Evolutionary conservation across 1,140 invertebrate species (phyloP).

Genomic region (Chlorops oryzae): DNA sequence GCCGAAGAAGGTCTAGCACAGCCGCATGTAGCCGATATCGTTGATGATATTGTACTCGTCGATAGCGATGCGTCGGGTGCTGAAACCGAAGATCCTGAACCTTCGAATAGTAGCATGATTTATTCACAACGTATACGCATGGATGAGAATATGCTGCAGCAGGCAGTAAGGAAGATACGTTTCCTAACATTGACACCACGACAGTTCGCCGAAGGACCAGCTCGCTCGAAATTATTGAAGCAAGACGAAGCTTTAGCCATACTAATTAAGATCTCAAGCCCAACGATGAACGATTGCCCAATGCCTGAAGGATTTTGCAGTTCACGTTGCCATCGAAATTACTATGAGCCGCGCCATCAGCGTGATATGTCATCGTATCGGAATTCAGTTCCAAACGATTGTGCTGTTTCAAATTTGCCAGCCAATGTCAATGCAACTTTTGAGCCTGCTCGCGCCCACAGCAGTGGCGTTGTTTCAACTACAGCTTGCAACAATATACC

Average conservation of each 20-base stretch:
- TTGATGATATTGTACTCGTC: slow-evolving; percentile 29
- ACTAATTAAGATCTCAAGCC: slow-evolving; percentile 72
- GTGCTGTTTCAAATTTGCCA: no score
- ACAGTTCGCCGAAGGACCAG: slow-evolving; percentile 74
- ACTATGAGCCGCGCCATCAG: slow-evolving; percentile 32
- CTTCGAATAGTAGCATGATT: slow-evolving; percentile 36
- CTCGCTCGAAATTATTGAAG: slow-evolving; percentile 61
- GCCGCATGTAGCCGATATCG: slow-evolving; percentile 11
- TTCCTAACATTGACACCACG: slow-evolving; percentile 71
- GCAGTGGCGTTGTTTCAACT: not conserved
- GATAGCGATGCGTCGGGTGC: slow-evolving; percentile 31
- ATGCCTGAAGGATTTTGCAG: slow-evolving; percentile 65
- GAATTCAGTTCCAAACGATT: slow-evolving; percentile 4
- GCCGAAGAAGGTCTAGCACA: slow-evolving; percentile 5
- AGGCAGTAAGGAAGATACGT: slow-evolving; percentile 61
- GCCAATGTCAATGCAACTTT: not conserved
- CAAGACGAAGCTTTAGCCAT: slow-evolving; percentile 73
- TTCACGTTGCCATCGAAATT: slow-evolving; percentile 42
- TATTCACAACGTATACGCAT: slow-evolving; percentile 36
- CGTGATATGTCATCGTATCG: slow-evolving; percentile 29
- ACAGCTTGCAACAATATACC: no score
- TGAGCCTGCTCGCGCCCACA: not conserved
- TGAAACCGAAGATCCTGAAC: not conserved
- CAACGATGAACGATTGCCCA: slow-evolving; percentile 52
- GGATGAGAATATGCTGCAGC: slow-evolving; percentile 30